Evolutionary conservation across 1,140 invertebrate species (phyloP).

Genomic region (Holcopasites calliopsidis): DNA sequence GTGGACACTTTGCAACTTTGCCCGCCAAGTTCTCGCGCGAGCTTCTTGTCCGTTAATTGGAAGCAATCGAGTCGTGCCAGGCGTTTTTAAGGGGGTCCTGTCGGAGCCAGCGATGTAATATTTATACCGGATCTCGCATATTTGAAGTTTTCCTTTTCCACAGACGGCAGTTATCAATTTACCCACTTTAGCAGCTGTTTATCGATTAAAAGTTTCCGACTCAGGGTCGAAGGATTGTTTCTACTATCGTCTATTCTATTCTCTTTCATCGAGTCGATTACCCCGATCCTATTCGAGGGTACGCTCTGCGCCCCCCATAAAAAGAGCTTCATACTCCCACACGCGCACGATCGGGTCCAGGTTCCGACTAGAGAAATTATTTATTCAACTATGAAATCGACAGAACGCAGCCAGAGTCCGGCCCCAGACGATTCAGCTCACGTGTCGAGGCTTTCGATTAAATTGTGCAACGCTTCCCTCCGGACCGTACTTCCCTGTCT

Average conservation of each 20-base stretch:
- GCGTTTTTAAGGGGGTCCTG: too few species aligned
- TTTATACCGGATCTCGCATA: too few species aligned
- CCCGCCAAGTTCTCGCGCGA: too few species aligned
- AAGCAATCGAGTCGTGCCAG: neutral
- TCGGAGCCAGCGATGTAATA: too few species aligned
- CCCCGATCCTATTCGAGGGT: neutral
- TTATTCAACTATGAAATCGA: slow-evolving; percentile 25
- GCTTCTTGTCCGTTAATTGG: neutral
- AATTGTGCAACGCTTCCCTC: slow-evolving; percentile 10
- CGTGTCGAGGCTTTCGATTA: slow-evolving; percentile 16
- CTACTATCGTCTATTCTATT: neutral
- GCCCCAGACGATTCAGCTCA: slow-evolving; percentile 4
- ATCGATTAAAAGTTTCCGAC: neutral
- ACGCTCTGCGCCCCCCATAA: neutral
- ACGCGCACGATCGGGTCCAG: neutral
- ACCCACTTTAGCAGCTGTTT: too few species aligned
- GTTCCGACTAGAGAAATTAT: slow-evolving; percentile 17
- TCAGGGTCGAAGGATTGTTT: too few species aligned
- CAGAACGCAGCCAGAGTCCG: neutral
- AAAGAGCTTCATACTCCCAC: neutral
- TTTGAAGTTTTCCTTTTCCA: too few species aligned
- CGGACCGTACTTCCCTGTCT: neutral
- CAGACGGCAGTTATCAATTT: too few species aligned
- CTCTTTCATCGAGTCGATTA: neutral
- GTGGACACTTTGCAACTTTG: neutral